phyloP scores from a whole-genome alignment of 2,797 vertebrate genomes.

The Peromyscus nudipes region DNA sequence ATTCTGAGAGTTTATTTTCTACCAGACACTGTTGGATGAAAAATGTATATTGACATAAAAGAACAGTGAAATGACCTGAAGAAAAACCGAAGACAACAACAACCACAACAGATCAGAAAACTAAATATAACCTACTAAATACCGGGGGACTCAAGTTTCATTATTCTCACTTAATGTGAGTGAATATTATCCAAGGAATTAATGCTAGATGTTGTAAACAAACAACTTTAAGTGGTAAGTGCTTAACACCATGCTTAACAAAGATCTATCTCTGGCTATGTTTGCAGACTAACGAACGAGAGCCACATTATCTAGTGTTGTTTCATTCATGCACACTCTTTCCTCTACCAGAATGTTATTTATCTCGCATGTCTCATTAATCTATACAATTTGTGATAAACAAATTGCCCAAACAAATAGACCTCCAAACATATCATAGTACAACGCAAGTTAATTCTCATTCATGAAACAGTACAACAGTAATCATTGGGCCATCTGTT shows the following conservation, averaged over 20 bases:
- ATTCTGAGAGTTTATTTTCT: not conserved
- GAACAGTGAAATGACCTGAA: not conserved
- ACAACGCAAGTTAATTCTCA: slow-evolving; percentile 14
- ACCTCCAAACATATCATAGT: not conserved
- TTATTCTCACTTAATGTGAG: not conserved
- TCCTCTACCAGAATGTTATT: not conserved
- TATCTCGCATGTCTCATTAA: not conserved
- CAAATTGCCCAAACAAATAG: not conserved
- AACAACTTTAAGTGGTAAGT: not conserved
- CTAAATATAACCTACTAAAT: not conserved
- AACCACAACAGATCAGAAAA: not conserved
- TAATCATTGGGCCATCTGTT: not conserved
- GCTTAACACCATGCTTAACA: not conserved
- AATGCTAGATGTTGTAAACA: not conserved
- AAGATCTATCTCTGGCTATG: not conserved
- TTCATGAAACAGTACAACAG: not conserved
- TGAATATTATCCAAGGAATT: slow-evolving; percentile 24
- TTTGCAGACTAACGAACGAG: not conserved
- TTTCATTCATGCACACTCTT: not conserved
- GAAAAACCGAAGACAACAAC: not conserved
- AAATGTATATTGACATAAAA: not conserved
- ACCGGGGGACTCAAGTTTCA: not conserved
- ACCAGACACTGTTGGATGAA: not conserved
- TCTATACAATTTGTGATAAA: not conserved
- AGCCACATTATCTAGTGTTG: not conserved